Evolutionary conservation across 2,113 vertebrate species (phyloP).

Genomic region (Rhineura floridana): DNA sequence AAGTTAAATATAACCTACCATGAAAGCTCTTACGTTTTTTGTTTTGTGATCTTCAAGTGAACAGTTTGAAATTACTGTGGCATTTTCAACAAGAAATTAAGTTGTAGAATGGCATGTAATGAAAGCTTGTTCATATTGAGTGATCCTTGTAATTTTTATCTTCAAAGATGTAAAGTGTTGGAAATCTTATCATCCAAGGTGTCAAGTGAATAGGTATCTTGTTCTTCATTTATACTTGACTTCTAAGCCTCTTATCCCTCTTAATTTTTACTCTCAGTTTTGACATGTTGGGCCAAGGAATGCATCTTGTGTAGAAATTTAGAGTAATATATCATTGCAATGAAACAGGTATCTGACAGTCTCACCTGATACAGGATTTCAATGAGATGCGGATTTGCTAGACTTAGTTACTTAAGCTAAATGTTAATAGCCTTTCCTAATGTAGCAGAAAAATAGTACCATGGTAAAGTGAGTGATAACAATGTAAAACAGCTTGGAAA

Average conservation of each 20-base stretch:
- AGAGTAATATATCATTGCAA: not conserved
- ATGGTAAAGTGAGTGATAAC: not conserved
- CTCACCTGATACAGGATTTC: not conserved
- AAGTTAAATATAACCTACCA: not conserved
- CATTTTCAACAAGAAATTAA: not conserved
- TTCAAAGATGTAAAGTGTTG: not conserved
- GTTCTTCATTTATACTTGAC: not conserved
- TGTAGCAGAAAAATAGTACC: not conserved
- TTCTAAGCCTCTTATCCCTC: not conserved
- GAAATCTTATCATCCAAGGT: not conserved
- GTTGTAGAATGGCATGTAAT: not conserved
- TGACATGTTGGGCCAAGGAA: not conserved
- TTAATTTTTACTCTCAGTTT: not conserved
- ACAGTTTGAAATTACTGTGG: not conserved
- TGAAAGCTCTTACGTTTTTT: not conserved
- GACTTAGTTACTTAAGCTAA: not conserved
- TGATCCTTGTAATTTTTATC: not conserved
- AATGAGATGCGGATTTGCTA: not conserved
- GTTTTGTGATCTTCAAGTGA: not conserved
- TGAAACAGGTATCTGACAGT: not conserved
- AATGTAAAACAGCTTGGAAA: not conserved
- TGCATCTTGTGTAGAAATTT: not conserved
- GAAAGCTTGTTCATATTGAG: not conserved
- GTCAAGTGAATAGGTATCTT: not conserved
- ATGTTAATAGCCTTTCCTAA: not conserved